These are phyloP conservation scores for Lasioglossum calceatum DNA, from an alignment of 2,888 invertebrate species.

Conservation along the genomic window DNA sequence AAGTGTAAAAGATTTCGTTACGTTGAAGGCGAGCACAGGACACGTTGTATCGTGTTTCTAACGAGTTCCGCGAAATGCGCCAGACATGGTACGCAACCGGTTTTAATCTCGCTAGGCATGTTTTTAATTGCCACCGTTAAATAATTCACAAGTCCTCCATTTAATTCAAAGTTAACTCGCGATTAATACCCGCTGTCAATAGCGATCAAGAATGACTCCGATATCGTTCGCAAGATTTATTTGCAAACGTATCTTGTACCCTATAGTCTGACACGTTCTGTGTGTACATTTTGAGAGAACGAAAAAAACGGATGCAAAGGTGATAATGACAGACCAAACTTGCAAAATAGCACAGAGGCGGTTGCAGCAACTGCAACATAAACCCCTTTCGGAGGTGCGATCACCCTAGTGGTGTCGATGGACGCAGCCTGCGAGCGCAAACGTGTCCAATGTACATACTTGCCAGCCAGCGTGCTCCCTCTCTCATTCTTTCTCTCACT, in stretches of 20 bases:
- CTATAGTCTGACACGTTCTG: background rate
- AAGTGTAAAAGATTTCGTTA: slow-evolving; percentile 43
- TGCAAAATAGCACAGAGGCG: slow-evolving; percentile 49
- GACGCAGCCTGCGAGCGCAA: slow-evolving; percentile 66
- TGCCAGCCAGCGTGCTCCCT: slow-evolving; percentile 64
- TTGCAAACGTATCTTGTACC: background rate
- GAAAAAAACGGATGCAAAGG: background rate
- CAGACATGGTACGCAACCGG: slow-evolving; percentile 49
- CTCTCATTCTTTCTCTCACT: slow-evolving; percentile 22
- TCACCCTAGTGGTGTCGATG: slow-evolving; percentile 71
- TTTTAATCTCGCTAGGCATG: slow-evolving; percentile 29
- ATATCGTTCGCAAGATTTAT: background rate
- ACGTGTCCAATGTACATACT: slow-evolving; percentile 62
- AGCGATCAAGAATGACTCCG: background rate
- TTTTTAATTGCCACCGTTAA: slow-evolving; percentile 43
- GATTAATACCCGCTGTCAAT: slow-evolving; percentile 4
- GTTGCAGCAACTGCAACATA: slow-evolving; percentile 44
- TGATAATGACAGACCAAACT: slow-evolving; percentile 16
- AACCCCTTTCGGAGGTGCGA: slow-evolving; percentile 64
- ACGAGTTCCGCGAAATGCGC: slow-evolving; percentile 40
- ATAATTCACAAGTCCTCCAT: slow-evolving; percentile 13
- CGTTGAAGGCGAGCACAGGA: slow-evolving; percentile 36
- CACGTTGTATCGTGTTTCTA: slow-evolving; percentile 45
- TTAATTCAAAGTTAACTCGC: background rate
- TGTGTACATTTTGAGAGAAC: background rate